Evolutionary conservation across 1,140 invertebrate species (phyloP), one percentile per base, ranked within the genome.

Genomic region (Trachelipus rathkii): DNA sequence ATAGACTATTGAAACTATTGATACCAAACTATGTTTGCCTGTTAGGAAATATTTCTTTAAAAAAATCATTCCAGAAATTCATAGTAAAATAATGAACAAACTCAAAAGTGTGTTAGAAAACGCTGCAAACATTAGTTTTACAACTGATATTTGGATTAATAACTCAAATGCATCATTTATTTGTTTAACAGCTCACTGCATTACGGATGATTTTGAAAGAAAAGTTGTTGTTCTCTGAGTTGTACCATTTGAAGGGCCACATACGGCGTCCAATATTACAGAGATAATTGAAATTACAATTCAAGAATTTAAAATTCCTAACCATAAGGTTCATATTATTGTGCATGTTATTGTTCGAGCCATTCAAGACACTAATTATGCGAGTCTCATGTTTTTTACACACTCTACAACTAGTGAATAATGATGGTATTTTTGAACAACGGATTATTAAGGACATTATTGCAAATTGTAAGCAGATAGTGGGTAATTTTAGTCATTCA

Each of bases 61-160:
- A 45, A 78, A 77, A 19, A 79, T 82, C 13, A 78, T 83, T 19
- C 81, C 78, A 46, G 68, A 74, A 66, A 45, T 82, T 66, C 79
- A 82, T 72, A 70, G 71, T 19, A 23, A 13, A 67, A 21, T 76
- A 74, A 71, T 75, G 72, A 21, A 77, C 73, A 72, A 45, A 73
- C 11, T 66, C 43, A 74, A 66, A 71, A 60, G 67, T 53, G 44
- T 76, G 69, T 21, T 67, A 23, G 53, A 45, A 75, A 72, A 75
- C 33, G 72, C 72, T 23, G 44, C 73, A 77, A 70, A 53, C 23
- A 79, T 80, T 23, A 69, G 72, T 69, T 74, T 81, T 10, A 82
- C 81, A 15, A 79, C 80, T 73, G 82, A 82, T 78, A 76, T 77
- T 71, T 83, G 81, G 81, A 82, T 82, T 19, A 82, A 71, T 23